phyloP scores from a whole-genome alignment of 2,113 vertebrate genomes.

The Eira barbara region DNA sequence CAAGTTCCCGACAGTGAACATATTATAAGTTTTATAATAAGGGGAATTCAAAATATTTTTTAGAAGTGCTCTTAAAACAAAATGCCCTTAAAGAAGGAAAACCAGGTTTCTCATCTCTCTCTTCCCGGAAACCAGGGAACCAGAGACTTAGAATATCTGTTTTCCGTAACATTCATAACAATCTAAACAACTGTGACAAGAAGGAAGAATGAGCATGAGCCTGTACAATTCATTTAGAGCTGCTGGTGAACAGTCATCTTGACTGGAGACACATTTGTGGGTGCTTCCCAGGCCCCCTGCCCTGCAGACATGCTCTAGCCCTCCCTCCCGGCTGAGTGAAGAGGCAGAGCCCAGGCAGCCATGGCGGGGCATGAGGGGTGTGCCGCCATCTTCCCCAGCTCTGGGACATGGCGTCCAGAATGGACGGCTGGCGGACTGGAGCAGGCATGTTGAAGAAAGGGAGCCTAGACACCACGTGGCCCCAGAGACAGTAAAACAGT shows the following conservation, averaged over 20 bases:
- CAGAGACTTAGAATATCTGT: not conserved
- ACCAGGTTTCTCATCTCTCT: not conserved
- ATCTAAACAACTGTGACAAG: not conserved
- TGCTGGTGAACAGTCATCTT: not conserved
- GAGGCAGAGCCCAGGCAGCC: too few species aligned
- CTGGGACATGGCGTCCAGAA: fast-evolving
- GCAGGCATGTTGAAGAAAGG: not conserved
- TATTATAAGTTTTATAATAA: not conserved
- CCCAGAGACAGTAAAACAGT: not conserved
- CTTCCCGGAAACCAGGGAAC: not conserved
- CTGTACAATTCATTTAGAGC: fast-evolving
- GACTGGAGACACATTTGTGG: too few species aligned
- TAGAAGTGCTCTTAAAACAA: not conserved
- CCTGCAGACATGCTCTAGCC: not conserved
- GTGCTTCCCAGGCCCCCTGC: not conserved
- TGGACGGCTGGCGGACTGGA: fast-evolving
- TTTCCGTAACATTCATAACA: not conserved
- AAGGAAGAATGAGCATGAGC: too few species aligned
- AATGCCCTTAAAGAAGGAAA: not conserved
- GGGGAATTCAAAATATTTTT: not conserved
- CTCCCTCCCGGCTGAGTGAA: too few species aligned
- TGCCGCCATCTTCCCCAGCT: too few species aligned
- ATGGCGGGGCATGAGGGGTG: not conserved
- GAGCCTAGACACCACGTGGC: not conserved
- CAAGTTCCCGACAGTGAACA: not conserved